Base-by-base conservation (phyloP, 2,888 invertebrate species). In the Orchestes rusci region DNA sequence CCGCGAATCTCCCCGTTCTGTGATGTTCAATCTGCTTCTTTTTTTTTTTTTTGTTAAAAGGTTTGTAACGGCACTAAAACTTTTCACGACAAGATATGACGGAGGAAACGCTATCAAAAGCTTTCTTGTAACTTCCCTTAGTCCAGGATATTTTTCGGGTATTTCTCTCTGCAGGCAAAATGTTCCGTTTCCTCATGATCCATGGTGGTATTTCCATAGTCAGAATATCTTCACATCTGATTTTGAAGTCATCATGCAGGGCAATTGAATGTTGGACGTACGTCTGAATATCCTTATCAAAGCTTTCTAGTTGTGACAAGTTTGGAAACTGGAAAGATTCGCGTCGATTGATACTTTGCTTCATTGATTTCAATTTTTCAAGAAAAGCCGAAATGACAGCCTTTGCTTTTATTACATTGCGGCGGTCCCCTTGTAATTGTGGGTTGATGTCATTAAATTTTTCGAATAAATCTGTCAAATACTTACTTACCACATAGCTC, bases 221-320 rank as follows among this genome's bases (percentile, higher is more conserved):
- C 50, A 55, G 48, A 53, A 59, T 39, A 55, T 59, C 58, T 39
- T 59, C 46, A 54, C 59, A 59, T 44, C 53, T 52, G 18, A 27
- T n/a, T n/a, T n/a, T n/a, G n/a, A n/a, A n/a, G n/a, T n/a, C n/a
- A n/a, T n/a, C n/a, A n/a, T n/a, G n/a, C n/a, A n/a, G n/a, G n/a
- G n/a, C n/a, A n/a, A n/a, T n/a, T n/a, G n/a, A n/a, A n/a, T n/a
- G n/a, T n/a, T n/a, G 16, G 3, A 4, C 4, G 10, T 4, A 32
- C n/a, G n/a, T n/a, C n/a, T n/a, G n/a, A n/a, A n/a, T n/a, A n/a
- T n/a, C n/a, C n/a, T n/a, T n/a, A n/a, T n/a, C n/a, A n/a, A n/a
- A n/a, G n/a, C n/a, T n/a, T n/a, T n/a, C n/a, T n/a, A n/a, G n/a
- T n/a, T n/a, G n/a, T n/a, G n/a, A n/a, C n/a, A n/a, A n/a, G n/a